Conservation (phyloP, 2,797 vertebrate genomes). For the Sardinella longiceps region DNA sequence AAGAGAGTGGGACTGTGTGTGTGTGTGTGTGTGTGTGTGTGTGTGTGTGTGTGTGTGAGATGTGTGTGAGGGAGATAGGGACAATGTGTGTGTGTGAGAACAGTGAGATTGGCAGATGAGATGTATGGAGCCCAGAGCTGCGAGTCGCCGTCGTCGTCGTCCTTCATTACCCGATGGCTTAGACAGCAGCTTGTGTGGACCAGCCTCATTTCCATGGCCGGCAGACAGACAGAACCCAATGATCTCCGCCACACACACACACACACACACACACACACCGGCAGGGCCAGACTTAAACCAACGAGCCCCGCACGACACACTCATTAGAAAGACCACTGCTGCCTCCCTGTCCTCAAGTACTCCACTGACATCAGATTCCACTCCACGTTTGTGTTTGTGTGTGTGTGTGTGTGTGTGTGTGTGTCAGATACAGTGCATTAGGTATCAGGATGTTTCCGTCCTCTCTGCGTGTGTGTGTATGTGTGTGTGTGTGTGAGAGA, state of each 20-base stretch:
- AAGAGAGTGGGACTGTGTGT: background rate
- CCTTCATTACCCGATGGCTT: background rate
- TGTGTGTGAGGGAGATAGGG: too few relatives aligned
- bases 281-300: background rate
- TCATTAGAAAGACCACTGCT: background rate
- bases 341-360: background rate
- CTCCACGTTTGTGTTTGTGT: background rate
- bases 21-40: background rate
- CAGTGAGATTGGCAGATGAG: background rate
- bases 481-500: too few relatives aligned
- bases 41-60: background rate
- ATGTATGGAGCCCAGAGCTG: background rate
- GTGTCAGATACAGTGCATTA: too few relatives aligned
- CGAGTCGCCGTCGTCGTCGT: too few relatives aligned
- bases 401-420: background rate
- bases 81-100: background rate
- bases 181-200: background rate
- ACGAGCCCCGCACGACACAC: background rate
- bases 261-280: too few relatives aligned
- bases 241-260: too few relatives aligned
- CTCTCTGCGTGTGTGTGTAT: too few relatives aligned
- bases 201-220: conserved; percentile 28
- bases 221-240: conserved; percentile 22
- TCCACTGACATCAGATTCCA: background rate
- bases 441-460: background rate